A percentile compares a stretch with the other conserved stretches of the same genome.
phyloP scores from a whole-genome alignment of 2,113 vertebrate species.

The Chascanopsetta lugubris region DNA sequence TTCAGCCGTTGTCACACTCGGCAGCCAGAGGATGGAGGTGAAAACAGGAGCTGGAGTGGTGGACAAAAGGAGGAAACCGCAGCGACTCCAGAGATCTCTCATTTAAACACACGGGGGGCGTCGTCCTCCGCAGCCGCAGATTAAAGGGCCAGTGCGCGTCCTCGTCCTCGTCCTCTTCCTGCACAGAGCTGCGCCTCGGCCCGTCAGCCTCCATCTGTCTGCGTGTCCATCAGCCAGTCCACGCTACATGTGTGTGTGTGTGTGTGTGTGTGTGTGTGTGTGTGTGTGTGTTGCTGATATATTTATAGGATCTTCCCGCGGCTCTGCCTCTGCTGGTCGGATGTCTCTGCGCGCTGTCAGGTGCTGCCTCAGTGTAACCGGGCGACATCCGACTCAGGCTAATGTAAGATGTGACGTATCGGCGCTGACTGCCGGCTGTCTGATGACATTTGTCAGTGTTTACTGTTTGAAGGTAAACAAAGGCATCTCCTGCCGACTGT shows the following conservation, averaged over 20 bases:
- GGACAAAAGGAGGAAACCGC: no score
- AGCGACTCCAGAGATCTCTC: no score
- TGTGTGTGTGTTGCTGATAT: slow-evolving; percentile 42
- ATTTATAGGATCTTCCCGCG: slow-evolving; percentile 57
- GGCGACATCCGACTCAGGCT: slow-evolving; percentile 52
- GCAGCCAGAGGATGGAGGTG: no score
- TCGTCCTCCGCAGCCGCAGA: background rate
- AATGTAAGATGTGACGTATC: slow-evolving; percentile 43
- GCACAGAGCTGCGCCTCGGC: no score
- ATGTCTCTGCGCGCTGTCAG: slow-evolving; percentile 41
- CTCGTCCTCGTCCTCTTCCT: background rate
- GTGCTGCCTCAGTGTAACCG: slow-evolving; percentile 44
- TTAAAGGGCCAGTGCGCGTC: background rate
- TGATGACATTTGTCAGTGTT: slow-evolving; percentile 67
- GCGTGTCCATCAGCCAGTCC: slow-evolving; percentile 52
- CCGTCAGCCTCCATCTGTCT: slow-evolving; percentile 22
- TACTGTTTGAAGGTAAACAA: slow-evolving; percentile 56
- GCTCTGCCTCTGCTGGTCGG: slow-evolving; percentile 37
- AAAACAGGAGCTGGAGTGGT: no score
- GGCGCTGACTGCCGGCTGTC: slow-evolving; percentile 60
- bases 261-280: no score
- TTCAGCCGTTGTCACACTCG: no score
- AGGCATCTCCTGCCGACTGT: slow-evolving; percentile 28
- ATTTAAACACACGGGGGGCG: no score
- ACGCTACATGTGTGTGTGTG: slow-evolving; percentile 44